Percentiles rank a stretch among this genome's conserved stretches.
These are phyloP conservation scores for Dasyornis broadbenti DNA, from an alignment of 2,113 vertebrate species.

Conservation along the genomic window DNA sequence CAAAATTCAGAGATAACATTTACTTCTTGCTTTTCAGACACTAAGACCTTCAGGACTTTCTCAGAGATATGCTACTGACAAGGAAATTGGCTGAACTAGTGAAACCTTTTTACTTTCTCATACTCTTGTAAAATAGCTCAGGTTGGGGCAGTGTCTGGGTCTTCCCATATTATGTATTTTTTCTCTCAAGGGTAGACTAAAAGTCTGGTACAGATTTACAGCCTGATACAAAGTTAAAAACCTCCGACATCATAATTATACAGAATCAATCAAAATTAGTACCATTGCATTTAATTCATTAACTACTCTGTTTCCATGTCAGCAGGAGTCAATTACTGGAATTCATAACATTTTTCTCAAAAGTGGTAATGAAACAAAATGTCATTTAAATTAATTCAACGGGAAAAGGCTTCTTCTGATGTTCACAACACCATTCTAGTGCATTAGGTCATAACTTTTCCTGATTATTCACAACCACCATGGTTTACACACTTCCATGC, in stretches of 20 bases:
- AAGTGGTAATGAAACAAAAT: neutral
- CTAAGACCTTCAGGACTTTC: neutral
- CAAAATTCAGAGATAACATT: neutral
- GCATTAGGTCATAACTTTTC: neutral
- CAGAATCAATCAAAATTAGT: neutral
- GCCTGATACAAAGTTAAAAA: neutral
- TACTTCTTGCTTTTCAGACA: neutral
- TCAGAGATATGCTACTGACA: neutral
- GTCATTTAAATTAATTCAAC: neutral
- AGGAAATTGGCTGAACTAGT: neutral
- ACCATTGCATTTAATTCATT: neutral
- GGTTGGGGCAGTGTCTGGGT: neutral
- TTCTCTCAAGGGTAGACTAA: neutral
- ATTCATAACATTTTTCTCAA: neutral
- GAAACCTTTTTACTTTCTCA: neutral
- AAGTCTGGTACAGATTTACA: neutral
- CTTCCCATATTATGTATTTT: neutral
- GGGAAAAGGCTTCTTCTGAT: neutral
- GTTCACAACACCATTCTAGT: neutral
- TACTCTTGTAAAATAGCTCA: neutral
- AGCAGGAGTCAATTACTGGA: neutral
- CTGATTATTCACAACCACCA: neutral
- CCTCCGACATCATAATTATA: conserved; percentile 1
- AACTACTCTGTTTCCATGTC: neutral
- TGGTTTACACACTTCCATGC: neutral